Base-by-base conservation (phyloP, 2,888 invertebrate species). In the Escarpia spicata region DNA sequence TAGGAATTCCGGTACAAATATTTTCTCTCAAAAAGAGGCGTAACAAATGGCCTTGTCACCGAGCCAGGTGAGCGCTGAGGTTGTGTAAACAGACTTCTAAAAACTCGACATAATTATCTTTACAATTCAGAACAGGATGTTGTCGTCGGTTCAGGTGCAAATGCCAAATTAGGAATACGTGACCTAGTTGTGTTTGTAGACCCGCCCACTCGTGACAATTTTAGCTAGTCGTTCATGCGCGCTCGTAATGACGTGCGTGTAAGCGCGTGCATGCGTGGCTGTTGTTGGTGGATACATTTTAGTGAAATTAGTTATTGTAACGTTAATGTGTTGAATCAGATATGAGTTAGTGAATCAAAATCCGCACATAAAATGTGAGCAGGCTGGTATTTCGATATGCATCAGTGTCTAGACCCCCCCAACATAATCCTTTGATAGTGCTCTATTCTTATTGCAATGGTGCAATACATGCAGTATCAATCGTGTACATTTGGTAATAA, bases 141-240 rank as follows among this genome's bases (percentile, higher is more conserved):
- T 75, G 75, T 75, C n/a, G 75, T 75, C 75, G n/a, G 6, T 75
- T 75, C 75, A 75, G 75, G 75, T 75, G 75, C 75, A 75, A 75
- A 75, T 75, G 75, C 75, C 75, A 75, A 19, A 75, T 75, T 75
- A 6, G 75, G 75, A 26, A 26, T 75, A 26, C n/a, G n/a, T 75
- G 75, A 75, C 75, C 75, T 75, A 19, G n/a, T 75, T 75, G 19
- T 26, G 26, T 75, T 75, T 75, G 75, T 75, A 75, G 75, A n/a
- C n/a, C 75, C 75, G 75, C 75, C 75, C 75, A 75, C 75, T 26
- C 75, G 26, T 75, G 26, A 75, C 75, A 26, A 26, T 75, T 75
- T n/a, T n/a, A 75, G 26, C 75, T 26, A 75, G 75, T 75, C n/a
- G 75, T n/a, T 26, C 26, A 19, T 75, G 75, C 26, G n/a, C 75